Conservation (phyloP, 2,888 invertebrate genomes). For the Himalopsyche japonica region DNA sequence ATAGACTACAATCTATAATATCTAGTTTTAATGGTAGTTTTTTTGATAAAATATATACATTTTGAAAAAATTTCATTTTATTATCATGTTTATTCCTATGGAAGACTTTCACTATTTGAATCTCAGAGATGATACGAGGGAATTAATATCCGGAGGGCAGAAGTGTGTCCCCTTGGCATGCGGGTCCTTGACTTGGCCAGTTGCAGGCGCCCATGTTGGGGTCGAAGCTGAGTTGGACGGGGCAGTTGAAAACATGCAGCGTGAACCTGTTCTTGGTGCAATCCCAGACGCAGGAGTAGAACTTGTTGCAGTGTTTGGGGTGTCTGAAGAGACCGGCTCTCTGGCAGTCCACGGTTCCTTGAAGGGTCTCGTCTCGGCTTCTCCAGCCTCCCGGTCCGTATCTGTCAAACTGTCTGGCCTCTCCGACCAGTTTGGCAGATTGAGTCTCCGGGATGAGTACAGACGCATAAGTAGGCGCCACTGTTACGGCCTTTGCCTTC, state of each 20-base stretch:
- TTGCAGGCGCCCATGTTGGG: conserved; percentile 76
- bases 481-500: conserved; percentile 12
- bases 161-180: conserved; percentile 72
- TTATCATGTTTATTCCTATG: conserved; percentile 46
- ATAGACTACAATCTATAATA: not conserved
- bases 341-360: conserved; percentile 65
- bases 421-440: conserved; percentile 45
- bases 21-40: not conserved
- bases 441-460: conserved; percentile 26
- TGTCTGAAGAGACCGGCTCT: conserved; percentile 68
- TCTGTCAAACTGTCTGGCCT: conserved; percentile 60
- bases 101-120: not conserved
- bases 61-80: conserved; percentile 49
- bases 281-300: conserved; percentile 82
- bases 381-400: conserved; percentile 67
- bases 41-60: not conserved
- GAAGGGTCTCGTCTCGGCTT: conserved; percentile 62
- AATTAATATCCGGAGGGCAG: conserved; percentile 59
- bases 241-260: conserved; percentile 77
- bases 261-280: conserved; percentile 74
- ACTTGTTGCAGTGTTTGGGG: conserved; percentile 79
- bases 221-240: conserved; percentile 78
- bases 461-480: conserved; percentile 32
- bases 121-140: not conserved
- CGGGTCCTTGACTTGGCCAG: conserved; percentile 80